A percentile compares a stretch with the other conserved stretches of the same genome.
phyloP scores from a whole-genome alignment of 2,113 vertebrate genomes.

The Podocnemis expansa region DNA sequence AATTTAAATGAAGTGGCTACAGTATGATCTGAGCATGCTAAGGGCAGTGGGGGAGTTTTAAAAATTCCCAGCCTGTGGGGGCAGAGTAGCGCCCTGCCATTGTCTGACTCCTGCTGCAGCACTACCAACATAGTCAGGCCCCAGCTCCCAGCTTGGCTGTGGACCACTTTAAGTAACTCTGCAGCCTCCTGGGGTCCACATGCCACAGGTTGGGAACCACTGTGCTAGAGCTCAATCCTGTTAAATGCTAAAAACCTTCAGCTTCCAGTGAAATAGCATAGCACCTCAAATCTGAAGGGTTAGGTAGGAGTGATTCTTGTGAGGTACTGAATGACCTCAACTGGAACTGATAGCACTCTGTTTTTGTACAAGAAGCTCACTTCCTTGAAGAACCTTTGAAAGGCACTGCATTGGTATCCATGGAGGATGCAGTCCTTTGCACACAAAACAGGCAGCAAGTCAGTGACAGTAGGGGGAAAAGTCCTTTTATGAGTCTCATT shows the following conservation, averaged over 20 bases:
- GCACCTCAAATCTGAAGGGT: background rate
- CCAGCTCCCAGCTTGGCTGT: too few species aligned
- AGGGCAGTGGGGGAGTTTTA: too few species aligned
- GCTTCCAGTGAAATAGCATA: background rate
- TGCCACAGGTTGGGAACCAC: too few species aligned
- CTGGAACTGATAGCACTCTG: background rate
- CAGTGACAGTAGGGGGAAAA: background rate
- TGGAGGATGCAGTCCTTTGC: background rate
- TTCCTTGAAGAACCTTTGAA: background rate
- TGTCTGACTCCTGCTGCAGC: too few species aligned
- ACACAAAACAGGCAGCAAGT: background rate
- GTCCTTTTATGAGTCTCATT: background rate
- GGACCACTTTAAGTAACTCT: too few species aligned
- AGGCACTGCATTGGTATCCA: background rate
- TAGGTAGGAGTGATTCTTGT: background rate
- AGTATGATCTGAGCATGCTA: background rate
- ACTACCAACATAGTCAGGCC: too few species aligned
- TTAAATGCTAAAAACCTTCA: conserved; percentile 1
- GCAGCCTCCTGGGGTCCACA: too few species aligned
- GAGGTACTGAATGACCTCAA: background rate
- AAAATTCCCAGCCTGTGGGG: too few species aligned
- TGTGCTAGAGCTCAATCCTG: background rate
- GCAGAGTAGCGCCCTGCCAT: too few species aligned
- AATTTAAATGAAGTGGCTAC: background rate
- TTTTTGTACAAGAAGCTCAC: background rate